Percentiles rank a stretch among this genome's conserved stretches.
Evolutionary conservation across 2,797 vertebrate genomes (phyloP).

Genomic region (Pantherophis alleghaniensis): DNA sequence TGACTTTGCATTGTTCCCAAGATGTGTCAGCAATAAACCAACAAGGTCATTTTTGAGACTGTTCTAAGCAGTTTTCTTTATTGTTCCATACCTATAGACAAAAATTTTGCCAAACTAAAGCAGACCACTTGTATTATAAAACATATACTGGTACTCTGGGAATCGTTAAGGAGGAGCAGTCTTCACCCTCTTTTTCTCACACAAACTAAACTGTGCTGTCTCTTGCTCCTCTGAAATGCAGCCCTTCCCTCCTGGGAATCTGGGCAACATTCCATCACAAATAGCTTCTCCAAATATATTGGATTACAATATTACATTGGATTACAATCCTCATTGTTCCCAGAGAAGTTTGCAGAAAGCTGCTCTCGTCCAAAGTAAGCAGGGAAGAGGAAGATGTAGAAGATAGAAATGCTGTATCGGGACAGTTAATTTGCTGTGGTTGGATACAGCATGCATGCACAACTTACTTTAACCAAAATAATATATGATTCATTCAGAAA

Average conservation of each 20-base stretch:
- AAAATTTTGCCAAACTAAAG: not conserved
- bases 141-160: not conserved
- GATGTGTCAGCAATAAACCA: not conserved
- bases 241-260: not conserved
- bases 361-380: not conserved
- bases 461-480: not conserved
- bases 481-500: not conserved
- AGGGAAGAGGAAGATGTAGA: not conserved
- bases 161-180: not conserved
- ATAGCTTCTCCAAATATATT: not conserved
- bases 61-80: not conserved
- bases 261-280: not conserved
- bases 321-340: not conserved
- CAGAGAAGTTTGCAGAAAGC: not conserved
- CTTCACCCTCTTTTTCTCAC: not conserved
- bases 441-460: not conserved
- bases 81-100: not conserved
- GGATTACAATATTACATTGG: not conserved
- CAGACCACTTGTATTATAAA: not conserved
- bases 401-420: not conserved
- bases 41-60: not conserved
- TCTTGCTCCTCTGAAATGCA: not conserved
- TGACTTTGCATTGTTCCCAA: not conserved
- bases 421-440: not conserved
- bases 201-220: not conserved